These are phyloP conservation scores for Limulus polyphemus DNA, from an alignment of 2,888 invertebrate genomes.

Conservation along the genomic window DNA sequence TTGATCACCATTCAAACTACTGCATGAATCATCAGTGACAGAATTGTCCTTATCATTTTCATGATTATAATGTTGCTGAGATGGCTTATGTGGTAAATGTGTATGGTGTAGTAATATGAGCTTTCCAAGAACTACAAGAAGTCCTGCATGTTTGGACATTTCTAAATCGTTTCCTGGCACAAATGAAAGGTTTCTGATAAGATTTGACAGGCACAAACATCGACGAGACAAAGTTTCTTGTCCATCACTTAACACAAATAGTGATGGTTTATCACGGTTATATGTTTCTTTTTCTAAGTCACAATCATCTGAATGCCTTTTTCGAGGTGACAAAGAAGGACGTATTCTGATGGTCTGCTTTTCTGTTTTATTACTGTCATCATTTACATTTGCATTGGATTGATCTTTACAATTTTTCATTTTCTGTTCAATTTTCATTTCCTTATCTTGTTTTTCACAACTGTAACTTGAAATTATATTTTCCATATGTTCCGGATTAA, in stretches of 20 bases:
- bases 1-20: constrained; percentile 47
- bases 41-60: constrained; percentile 3
- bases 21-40: constrained; percentile 48
- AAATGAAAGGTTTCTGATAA: constrained; percentile 91
- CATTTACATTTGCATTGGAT: too few species aligned
- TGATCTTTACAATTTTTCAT: too few species aligned
- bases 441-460: too few species aligned
- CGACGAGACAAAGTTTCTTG: constrained; percentile 78
- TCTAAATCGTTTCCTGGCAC: constrained; percentile 92
- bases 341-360: too few species aligned
- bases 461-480: too few species aligned
- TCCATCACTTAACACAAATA: constrained; percentile 69
- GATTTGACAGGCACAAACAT: constrained; percentile 88
- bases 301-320: constrained; percentile 55
- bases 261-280: constrained; percentile 76
- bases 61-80: constrained; percentile 46
- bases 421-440: too few species aligned
- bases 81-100: constrained; percentile 71
- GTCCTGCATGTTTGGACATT: constrained; percentile 71
- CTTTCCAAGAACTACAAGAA: constrained; percentile 80
- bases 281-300: constrained; percentile 88
- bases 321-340: constrained; percentile 33
- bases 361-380: constrained; percentile 2
- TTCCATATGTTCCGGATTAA: too few species aligned
- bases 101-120: constrained; percentile 81